Percentiles rank a stretch among this genome's conserved stretches.
Evolutionary conservation across 2,797 vertebrate species (phyloP).

Genomic region (Lemur catta): DNA sequence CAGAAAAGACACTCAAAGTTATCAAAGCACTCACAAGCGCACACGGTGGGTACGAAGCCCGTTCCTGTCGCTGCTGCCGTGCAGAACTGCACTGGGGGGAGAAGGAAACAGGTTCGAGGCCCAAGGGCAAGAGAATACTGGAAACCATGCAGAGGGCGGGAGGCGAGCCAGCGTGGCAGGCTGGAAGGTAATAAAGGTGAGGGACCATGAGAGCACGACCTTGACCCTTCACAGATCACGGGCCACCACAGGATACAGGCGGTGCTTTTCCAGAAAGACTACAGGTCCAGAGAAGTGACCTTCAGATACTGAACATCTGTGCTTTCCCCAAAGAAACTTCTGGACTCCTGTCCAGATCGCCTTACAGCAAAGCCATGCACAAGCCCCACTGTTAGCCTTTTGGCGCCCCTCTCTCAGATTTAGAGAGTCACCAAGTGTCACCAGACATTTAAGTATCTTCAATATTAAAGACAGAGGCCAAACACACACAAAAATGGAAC

Average conservation of each 20-base stretch:
- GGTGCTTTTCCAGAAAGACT: not conserved
- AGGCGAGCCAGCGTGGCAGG: not conserved
- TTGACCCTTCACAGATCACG: not conserved
- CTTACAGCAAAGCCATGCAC: not conserved
- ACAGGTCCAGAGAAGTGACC: not conserved
- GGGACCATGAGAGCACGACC: not conserved
- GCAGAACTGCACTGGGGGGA: not conserved
- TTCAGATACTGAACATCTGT: not conserved
- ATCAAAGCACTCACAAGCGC: not conserved
- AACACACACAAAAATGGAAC: not conserved
- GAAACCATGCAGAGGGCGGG: not conserved
- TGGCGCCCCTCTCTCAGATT: too few species aligned
- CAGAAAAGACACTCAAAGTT: not conserved
- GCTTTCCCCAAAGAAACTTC: not conserved
- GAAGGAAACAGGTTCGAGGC: not conserved
- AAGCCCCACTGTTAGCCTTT: not conserved
- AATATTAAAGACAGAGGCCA: not conserved
- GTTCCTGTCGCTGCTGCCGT: too few species aligned
- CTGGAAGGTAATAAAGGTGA: not conserved
- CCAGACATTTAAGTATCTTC: not conserved
- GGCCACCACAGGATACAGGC: not conserved
- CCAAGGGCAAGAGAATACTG: not conserved
- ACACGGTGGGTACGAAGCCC: accelerated
- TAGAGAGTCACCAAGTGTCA: not conserved
- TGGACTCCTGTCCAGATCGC: not conserved